Base-by-base conservation (phyloP, 1,140 invertebrate species). In the Sitophilus oryzae region DNA sequence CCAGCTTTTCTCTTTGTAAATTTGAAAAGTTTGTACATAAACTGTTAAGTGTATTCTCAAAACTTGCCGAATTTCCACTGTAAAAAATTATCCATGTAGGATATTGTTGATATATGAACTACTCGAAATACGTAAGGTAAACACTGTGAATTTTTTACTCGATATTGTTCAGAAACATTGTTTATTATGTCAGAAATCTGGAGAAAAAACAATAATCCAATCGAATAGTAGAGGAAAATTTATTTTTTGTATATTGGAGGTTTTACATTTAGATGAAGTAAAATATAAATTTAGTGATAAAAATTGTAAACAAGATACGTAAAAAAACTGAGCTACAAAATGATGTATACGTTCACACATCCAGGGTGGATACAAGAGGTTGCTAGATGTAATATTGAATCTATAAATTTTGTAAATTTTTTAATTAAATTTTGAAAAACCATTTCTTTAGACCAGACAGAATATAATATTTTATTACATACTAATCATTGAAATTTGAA, bases 231-330 rank as follows among this genome's bases (percentile, higher is more conserved):
- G n/a, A n/a, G n/a, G n/a, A n/a, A n/a, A n/a, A n/a, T n/a, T n/a
- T n/a, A n/a, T n/a, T n/a, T n/a, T n/a, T n/a, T n/a, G n/a, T n/a
- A n/a, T n/a, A n/a, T n/a, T n/a, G n/a, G n/a, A n/a, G n/a, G n/a
- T n/a, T n/a, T n/a, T n/a, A n/a, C n/a, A n/a, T n/a, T n/a, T n/a
- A n/a, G n/a, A n/a, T n/a, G n/a, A n/a, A n/a, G n/a, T n/a, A n/a
- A n/a, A n/a, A n/a, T n/a, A n/a, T n/a, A n/a, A n/a, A n/a, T n/a
- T n/a, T n/a, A n/a, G n/a, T n/a, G n/a, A n/a, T n/a, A n/a, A n/a
- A n/a, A n/a, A n/a, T n/a, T n/a, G n/a, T n/a, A n/a, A n/a, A n/a
- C 62, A 59, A 64, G 57, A 69, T 69, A 69, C 67, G 67, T 69
- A 69, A 65, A 62, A 58, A 61, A 41, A 59, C 64, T n/a, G n/a